Evolutionary conservation across 2,888 invertebrate genomes (phyloP).

Genomic region (Erebia aethiops): DNA sequence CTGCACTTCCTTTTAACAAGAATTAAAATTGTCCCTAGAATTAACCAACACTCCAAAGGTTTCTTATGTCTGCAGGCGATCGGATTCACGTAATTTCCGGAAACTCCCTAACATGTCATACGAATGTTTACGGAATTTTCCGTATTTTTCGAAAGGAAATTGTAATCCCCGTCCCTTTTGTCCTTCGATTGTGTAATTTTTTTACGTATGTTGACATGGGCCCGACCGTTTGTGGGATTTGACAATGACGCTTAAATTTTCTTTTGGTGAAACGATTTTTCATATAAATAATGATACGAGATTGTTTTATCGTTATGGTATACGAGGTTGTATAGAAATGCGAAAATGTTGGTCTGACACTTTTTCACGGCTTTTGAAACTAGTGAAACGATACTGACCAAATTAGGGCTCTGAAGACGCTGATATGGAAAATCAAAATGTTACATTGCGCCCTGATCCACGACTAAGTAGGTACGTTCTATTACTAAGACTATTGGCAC

Average conservation of each 20-base stretch:
- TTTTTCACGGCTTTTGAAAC: no score
- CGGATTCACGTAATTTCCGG: slow-evolving; percentile 9
- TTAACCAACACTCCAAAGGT: slow-evolving; percentile 1
- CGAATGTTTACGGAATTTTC: slow-evolving; percentile 16
- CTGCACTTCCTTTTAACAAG: no score
- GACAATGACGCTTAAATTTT: slow-evolving; percentile 1
- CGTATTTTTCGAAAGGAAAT: slow-evolving; percentile 12
- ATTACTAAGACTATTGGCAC: no score
- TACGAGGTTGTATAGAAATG: no score
- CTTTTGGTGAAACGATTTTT: background rate
- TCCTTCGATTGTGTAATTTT: slow-evolving; percentile 19
- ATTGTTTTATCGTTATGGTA: no score
- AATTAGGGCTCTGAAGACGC: no score
- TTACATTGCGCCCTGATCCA: no score
- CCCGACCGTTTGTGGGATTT: background rate
- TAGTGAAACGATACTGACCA: no score
- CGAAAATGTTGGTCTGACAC: no score
- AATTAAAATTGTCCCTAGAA: background rate
- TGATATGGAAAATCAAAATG: no score
- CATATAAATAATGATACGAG: background rate
- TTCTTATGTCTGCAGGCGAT: slow-evolving; percentile 1
- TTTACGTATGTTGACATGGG: slow-evolving; percentile 17
- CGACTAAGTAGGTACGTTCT: no score
- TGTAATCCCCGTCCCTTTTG: slow-evolving; percentile 16
- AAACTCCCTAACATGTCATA: background rate